Base-by-base conservation (phyloP, 2,797 vertebrate species). In the Muscicapa striata region DNA sequence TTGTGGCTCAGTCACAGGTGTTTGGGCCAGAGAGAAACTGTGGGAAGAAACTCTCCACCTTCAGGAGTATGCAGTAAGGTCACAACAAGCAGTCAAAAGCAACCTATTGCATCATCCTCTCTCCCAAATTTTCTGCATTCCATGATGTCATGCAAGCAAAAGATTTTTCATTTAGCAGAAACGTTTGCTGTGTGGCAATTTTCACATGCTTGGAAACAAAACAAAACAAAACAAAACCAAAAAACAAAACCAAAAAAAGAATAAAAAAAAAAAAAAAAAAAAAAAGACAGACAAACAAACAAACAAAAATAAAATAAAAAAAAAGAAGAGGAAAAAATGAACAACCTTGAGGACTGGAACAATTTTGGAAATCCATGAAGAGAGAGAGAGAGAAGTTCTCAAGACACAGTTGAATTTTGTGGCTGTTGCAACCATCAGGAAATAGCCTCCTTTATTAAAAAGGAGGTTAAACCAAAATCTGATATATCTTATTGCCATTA, bases 311-410 rank as follows among this genome's bases (percentile, higher is more conserved):
- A 34, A 34, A 34, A 34, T 34, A 34, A 34, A 34, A 34, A 34
- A 1, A 36, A 19, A 22, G 36, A 23, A 3, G 26, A 16, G 15
- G 26, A 49, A 27, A 49, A 27, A 27, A 49, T 5, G 4, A 26
- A 22, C 6, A 43, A 2, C 2, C 4, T 3, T 68, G 16, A 5
- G 3, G 16, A 48, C 22, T 32, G 26, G 66, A 67, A 67, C 1
- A 45, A 45, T 15, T 68, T 54, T 68, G 18, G 23, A 78, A 72
- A 79, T 54, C 5, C 1, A 5, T 18, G 15, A 61, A 75, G 6
- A n/a, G 32, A 12, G 45, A 45, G 5, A 63, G 6, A 41, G 9
- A 46, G 10, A 48, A 29, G 2, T 32, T 82, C n/a, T 66, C 5
- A 54, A 23, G 7, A 58, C 30, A 70, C 1, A 58, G 5, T 4